phyloP scores from a whole-genome alignment of 2,797 vertebrate species.

The Hyperoplus lanceolatus region DNA sequence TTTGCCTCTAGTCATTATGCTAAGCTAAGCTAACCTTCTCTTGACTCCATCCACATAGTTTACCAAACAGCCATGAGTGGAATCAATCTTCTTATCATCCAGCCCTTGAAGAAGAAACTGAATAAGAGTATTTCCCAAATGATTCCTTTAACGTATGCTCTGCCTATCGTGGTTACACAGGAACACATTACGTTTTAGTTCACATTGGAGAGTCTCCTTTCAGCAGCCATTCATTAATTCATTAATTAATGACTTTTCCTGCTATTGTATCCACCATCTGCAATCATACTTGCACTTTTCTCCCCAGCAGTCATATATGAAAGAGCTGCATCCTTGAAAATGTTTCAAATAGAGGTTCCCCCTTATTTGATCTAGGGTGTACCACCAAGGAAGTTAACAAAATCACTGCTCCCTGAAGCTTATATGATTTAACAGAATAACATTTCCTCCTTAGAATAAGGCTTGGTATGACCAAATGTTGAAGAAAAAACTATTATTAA shows the following conservation, averaged over 20 bases:
- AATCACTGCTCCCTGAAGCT: slow-evolving; percentile 16
- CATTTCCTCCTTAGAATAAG: slow-evolving; percentile 17
- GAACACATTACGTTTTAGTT: slow-evolving; percentile 8
- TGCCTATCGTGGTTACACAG: slow-evolving; percentile 4
- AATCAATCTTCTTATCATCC: neutral
- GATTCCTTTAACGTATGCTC: neutral
- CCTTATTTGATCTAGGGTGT: slow-evolving; percentile 22
- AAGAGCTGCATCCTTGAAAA: slow-evolving; percentile 28
- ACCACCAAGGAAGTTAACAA: slow-evolving; percentile 18
- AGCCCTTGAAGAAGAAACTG: neutral
- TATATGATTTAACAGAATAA: slow-evolving; percentile 11
- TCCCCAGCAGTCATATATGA: slow-evolving; percentile 17
- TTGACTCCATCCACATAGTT: neutral
- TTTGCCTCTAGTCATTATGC: neutral
- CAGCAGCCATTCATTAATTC: slow-evolving; percentile 50
- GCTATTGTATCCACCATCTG: slow-evolving; percentile 48
- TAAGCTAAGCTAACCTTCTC: neutral
- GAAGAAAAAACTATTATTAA: slow-evolving; percentile 30
- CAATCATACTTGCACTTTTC: slow-evolving; percentile 36
- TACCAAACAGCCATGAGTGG: neutral
- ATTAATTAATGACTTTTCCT: slow-evolving; percentile 63
- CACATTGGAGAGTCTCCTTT: slow-evolving; percentile 34
- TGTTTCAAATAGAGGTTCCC: slow-evolving; percentile 1
- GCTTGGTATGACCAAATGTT: slow-evolving; percentile 7
- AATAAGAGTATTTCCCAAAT: slow-evolving; percentile 14